Evolutionary conservation across 2,113 vertebrate species (phyloP).

Genomic region (Ceyx cyanopectus): DNA sequence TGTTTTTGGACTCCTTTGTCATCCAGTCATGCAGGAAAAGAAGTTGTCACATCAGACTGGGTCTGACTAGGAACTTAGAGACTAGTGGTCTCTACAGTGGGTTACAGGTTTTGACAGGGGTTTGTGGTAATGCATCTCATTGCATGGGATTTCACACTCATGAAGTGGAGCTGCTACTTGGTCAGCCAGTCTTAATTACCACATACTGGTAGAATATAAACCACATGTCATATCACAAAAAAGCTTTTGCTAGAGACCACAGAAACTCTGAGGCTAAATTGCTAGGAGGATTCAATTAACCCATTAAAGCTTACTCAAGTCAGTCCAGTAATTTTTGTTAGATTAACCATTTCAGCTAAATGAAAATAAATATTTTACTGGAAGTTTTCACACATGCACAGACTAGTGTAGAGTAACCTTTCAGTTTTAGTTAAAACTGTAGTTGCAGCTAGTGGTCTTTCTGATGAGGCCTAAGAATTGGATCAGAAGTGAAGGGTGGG

Average conservation of each 20-base stretch:
- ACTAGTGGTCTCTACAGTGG: neutral
- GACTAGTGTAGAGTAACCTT: neutral
- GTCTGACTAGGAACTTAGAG: neutral
- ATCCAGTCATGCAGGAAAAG: neutral
- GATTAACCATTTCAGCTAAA: neutral
- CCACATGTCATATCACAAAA: accelerated
- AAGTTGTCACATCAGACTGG: neutral
- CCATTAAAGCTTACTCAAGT: neutral
- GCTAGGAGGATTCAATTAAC: neutral
- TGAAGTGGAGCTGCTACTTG: neutral
- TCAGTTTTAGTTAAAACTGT: neutral
- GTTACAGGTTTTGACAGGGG: neutral
- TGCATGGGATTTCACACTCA: neutral
- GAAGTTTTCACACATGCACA: neutral
- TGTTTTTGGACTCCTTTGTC: neutral
- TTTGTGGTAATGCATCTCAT: neutral
- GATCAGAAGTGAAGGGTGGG: neutral
- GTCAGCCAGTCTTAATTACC: neutral
- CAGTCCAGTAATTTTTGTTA: neutral
- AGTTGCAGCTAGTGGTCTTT: neutral
- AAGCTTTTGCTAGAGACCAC: neutral
- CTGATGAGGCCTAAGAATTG: neutral
- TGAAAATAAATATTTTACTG: neutral
- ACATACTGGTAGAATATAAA: neutral
- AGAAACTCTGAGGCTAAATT: neutral